Base-by-base conservation (phyloP, 2,797 vertebrate species). In the Eulemur albifrons region DNA sequence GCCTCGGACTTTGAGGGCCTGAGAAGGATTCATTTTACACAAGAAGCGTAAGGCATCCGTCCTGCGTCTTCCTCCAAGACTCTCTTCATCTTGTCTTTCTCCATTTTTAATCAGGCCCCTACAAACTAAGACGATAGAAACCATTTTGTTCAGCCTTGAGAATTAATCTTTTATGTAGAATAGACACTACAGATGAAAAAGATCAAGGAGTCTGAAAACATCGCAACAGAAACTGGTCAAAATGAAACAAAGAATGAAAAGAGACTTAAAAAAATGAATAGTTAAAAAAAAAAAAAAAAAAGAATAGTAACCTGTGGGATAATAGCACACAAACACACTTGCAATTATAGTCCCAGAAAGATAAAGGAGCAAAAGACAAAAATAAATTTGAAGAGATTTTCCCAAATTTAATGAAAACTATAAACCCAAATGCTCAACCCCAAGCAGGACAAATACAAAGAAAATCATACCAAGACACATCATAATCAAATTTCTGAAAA, bases 1-100 rank as follows among this genome's bases (percentile, higher is more conserved):
- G 88, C 99, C 99, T 95, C 99, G 99, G 96, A 99, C 99, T 98
- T 99, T 99, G 43, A 99, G 99, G 25, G 99, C 99, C 94, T 99
- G 99, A 25, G 99, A 99, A 54, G 99, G 99, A 98, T 99, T 99
- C 99, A 99, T 99, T 97, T 99, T 99, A 97, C 99, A 99, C 0
- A 99, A 98, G 97, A 99, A 99, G 45, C 99, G 98, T 35, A 99
- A 99, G 0, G 99, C 99, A 97, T 99, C 99, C 0, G 99, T 99
- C 90, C 99, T 99, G 40, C 99, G 99, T 27, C 99, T 99, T 32
- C 99, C 99, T 4, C 99, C 99, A 15, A 99, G 97, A 0, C 99
- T 99, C 88, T 99, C 99, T 98, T 99, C 99, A 12, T 99, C 99
- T 98, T 99, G 99, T 32, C 99, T 99, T 96, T 99, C 99, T 17